phyloP scores from a whole-genome alignment of 2,797 vertebrate genomes.

The Geotrypetes seraphini region DNA sequence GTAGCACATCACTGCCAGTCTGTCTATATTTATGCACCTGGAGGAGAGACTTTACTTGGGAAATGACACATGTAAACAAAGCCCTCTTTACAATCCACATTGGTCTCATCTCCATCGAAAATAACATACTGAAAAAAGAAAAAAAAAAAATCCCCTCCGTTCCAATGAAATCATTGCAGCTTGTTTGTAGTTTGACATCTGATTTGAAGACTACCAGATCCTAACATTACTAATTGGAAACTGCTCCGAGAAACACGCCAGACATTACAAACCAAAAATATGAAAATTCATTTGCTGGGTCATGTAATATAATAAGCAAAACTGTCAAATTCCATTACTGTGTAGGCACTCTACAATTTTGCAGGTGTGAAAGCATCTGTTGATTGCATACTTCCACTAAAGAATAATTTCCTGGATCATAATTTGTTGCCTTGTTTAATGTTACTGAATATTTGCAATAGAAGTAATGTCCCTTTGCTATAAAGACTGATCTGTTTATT shows the following conservation, averaged over 20 bases:
- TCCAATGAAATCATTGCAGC: slow-evolving; percentile 58
- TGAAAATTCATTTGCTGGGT: slow-evolving; percentile 46
- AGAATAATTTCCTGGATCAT: slow-evolving; percentile 47
- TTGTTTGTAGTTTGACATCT: slow-evolving; percentile 47
- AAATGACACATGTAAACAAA: slow-evolving; percentile 10
- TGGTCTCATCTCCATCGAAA: slow-evolving; percentile 12
- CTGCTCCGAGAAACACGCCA: slow-evolving; percentile 57
- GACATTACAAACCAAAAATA: slow-evolving; percentile 48
- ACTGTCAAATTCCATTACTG: slow-evolving; percentile 50
- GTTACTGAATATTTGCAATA: slow-evolving; percentile 38
- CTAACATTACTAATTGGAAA: slow-evolving; percentile 58
- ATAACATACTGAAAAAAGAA: slow-evolving; percentile 6
- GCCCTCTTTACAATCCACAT: no score
- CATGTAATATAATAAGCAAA: slow-evolving; percentile 48
- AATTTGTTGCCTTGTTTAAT: slow-evolving; percentile 42
- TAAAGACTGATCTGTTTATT: slow-evolving; percentile 34
- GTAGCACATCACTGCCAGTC: no score
- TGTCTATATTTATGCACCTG: no score
- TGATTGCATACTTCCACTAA: slow-evolving; percentile 44
- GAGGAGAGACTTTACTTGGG: slow-evolving; percentile 10
- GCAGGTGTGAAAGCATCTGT: slow-evolving; percentile 56
- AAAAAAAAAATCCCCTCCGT: no score
- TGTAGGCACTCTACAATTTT: slow-evolving; percentile 29
- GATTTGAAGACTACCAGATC: slow-evolving; percentile 61
- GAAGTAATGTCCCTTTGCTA: slow-evolving; percentile 29